These are phyloP conservation scores for Platycercus adscitus DNA, from an alignment of 2,113 vertebrate species.

Conservation along the genomic window DNA sequence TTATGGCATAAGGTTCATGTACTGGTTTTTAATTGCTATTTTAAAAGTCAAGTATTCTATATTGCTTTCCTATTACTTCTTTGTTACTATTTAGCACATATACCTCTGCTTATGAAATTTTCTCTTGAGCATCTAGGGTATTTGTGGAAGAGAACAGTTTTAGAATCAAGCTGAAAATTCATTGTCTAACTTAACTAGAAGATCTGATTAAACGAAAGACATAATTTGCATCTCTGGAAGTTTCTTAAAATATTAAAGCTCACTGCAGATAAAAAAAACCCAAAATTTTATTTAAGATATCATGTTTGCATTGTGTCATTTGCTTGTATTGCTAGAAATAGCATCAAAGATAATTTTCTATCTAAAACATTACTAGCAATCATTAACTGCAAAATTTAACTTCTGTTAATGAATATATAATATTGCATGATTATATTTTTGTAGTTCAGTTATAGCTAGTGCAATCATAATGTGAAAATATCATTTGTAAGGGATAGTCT, in stretches of 20 bases:
- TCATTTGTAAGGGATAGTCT: not conserved
- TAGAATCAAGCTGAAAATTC: not conserved
- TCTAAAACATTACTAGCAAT: not conserved
- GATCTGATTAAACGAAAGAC: not conserved
- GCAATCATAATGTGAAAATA: not conserved
- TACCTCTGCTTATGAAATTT: not conserved
- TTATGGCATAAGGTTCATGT: not conserved
- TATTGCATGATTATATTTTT: not conserved
- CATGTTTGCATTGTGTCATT: not conserved
- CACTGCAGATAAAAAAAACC: not conserved
- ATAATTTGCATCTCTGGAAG: not conserved
- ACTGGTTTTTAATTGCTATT: fast-evolving
- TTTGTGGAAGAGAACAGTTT: not conserved
- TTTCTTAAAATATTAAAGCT: not conserved
- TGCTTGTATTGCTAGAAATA: not conserved
- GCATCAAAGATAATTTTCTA: not conserved
- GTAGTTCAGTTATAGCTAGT: not conserved
- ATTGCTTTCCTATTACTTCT: not conserved
- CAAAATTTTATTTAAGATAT: not conserved
- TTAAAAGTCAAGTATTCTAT: not conserved
- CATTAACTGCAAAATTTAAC: not conserved
- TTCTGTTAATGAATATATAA: not conserved
- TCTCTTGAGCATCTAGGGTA: fast-evolving
- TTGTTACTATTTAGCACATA: not conserved
- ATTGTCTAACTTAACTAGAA: not conserved